Evolutionary conservation across 92 coral and sea anemone genomes (phyloP).

Genomic region (Parazoanthus swiftii): DNA sequence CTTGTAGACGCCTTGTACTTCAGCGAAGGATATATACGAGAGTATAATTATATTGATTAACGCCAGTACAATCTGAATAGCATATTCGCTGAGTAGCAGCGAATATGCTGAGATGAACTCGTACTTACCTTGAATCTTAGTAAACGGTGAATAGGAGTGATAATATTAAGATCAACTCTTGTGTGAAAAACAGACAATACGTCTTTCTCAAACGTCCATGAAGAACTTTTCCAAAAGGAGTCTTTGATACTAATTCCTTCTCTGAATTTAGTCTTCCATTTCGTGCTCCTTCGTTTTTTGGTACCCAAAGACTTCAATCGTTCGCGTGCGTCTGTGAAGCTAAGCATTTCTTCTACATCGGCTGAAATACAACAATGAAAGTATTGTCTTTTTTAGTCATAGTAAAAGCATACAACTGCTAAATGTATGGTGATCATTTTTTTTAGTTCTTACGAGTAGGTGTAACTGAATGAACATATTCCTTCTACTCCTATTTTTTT

Average conservation of each 20-base stretch:
- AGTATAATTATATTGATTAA: no score
- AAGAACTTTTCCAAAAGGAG: neutral
- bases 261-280: constrained; percentile 17
- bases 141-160: neutral
- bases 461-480: no score
- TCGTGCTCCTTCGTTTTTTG: neutral
- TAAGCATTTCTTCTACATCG: neutral
- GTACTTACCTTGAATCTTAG: constrained; percentile 26
- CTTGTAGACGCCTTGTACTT: no score
- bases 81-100: neutral
- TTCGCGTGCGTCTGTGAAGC: neutral
- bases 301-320: no score
- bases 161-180: constrained; percentile 6
- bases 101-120: neutral
- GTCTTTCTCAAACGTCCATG: neutral
- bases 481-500: no score
- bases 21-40: no score
- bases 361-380: neutral
- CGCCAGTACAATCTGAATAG: neutral
- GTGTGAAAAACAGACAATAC: neutral
- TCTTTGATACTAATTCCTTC: constrained; percentile 19
- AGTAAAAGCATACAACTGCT: neutral
- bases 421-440: neutral
- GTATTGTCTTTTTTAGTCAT: neutral
- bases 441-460: no score